Evolutionary conservation across 2,888 invertebrate species (phyloP), one percentile per base, ranked within the genome.

Genomic region (Choreutis nemorana): DNA sequence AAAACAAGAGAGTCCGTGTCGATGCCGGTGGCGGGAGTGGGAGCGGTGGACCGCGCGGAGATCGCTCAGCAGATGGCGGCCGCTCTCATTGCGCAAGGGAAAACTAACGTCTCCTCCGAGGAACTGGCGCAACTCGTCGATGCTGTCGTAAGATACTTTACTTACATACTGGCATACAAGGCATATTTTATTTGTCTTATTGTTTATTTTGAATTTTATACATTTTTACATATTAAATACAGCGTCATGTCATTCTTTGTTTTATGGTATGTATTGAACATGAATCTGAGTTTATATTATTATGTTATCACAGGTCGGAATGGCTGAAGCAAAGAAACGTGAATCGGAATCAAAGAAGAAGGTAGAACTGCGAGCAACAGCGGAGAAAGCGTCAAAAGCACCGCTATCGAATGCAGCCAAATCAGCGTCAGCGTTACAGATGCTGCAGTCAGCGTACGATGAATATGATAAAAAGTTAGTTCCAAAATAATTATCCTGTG

Each of bases 31-130:
- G 85, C 87, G 2, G 87, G 87, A 15, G 82, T 87, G 27, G 90
- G 90, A 12, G 81, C 84, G 1, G 87, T 90, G 32, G 91, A 92
- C 53, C 88, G 90, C 44, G 85, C 87, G 14, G 84, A 89, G 29
- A 89, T 93, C 40, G 90, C 92, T 1, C 84, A 86, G 44, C 90
- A 91, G 58, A 87, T 93, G 60, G 91, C 93, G 0, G 87, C 86
- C 14, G 89, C 90, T 1, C 71, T 94, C 22, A 79, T 91, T 6
- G 83, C 87, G 10, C 90, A 91, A 60, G 92, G 92, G 25, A 86
- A 89, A 56, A 88, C 89, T 0, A 88, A 92, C 60, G 87, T 93
- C 4, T 86, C 89, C 3, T 86, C 89, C 29, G 86, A 84, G 28
- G 91, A 93, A 50, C 70, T 93, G 36, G 89, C 91, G 44, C 87